Base-by-base conservation (phyloP, 2,797 vertebrate species). In the Tokudaia muenninki region DNA sequence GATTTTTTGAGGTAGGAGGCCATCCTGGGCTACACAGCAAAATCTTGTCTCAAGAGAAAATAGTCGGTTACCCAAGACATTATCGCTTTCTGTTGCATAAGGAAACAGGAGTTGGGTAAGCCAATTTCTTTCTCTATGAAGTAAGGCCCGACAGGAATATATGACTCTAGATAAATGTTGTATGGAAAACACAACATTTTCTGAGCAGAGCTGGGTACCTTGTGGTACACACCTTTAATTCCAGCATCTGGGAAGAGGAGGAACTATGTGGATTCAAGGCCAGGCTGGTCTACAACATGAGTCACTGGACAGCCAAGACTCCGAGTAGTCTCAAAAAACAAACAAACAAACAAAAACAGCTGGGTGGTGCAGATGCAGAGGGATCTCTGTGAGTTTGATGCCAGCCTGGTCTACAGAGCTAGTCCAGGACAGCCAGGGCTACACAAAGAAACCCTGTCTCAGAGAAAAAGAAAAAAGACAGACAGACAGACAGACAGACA, bases 101-200 rank as follows among this genome's bases (percentile, higher is more conserved):
- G 26, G 12, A 44, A 29, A 63, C 57, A 63, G 37, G 81, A 2
- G 13, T 61, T 29, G 57, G 57, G 37, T 14, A 61, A 83, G 57
- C 57, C 24, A 10, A 26, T 94, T 90, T 94, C 94, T 83, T 96
- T 41, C 75, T 95, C 72, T 97, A 31, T 87, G 81, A 77, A 89
- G 70, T 31, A 59, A 61, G 26, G 37, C 37, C 57, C 17, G 57
- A 82, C 34, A 59, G 55, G 80, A 82, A 61, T 63, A 44, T 41
- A 83, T 14, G n/a, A 41, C n/a, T 47, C n/a, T 61, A 90, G 31
- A 37, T 41, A 91, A 83, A 63, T 34, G 50, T 61, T 55, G 26
- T 67, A 41, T 89, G 52, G 63, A 34, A 87, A 91, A 67, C 83
- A 63, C 34, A 8, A 41, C 41, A 41, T 41, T 41, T 41, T 41